Conservation (phyloP, 2,797 vertebrate species). For the Phoebastria nigripes region DNA sequence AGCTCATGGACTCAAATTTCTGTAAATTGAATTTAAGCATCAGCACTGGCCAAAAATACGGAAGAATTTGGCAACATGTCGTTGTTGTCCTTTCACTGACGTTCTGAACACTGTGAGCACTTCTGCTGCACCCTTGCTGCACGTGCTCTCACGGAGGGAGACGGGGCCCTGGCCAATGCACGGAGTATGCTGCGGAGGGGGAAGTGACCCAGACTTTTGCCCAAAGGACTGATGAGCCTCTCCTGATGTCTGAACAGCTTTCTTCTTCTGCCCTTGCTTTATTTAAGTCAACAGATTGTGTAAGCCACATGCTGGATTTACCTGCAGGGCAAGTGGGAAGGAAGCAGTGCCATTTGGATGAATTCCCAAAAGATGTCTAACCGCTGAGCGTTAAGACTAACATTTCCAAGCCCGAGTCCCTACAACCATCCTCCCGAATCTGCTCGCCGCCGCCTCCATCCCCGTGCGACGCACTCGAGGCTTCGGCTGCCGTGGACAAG, state of each 20-base stretch:
- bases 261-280: constrained; percentile 44
- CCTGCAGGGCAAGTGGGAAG: constrained; percentile 58
- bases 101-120: neutral
- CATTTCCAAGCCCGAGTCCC: neutral
- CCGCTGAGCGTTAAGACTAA: neutral
- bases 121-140: neutral
- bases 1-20: neutral
- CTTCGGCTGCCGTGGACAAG: neutral
- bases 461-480: accelerated
- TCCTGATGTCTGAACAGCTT: constrained; percentile 52
- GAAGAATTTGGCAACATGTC: neutral
- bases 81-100: neutral
- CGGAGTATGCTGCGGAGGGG: accelerated
- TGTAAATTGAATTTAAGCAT: neutral
- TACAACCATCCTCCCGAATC: neutral
- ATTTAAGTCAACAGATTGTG: constrained; percentile 62
- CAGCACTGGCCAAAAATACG: neutral
- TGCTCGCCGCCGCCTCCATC: neutral
- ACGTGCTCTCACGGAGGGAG: accelerated
- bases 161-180: neutral
- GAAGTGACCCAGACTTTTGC: constrained; percentile 36
- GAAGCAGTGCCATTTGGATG: constrained; percentile 53
- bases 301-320: constrained; percentile 56
- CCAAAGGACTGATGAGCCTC: constrained; percentile 46
- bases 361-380: constrained; percentile 31